Conservation (phyloP, 2,888 invertebrate species). For the Buathra laborator region DNA sequence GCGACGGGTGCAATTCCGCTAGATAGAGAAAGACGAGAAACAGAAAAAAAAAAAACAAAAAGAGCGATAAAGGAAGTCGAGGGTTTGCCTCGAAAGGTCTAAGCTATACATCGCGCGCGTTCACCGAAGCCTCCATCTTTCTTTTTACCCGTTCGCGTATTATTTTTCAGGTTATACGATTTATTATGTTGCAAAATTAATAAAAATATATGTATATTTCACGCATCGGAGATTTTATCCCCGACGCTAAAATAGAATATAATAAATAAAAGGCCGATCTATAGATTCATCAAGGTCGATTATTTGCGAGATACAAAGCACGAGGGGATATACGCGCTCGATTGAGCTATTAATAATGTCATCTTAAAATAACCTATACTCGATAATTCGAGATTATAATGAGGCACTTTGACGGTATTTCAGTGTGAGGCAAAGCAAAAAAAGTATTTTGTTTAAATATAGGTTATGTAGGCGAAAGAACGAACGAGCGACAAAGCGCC, state of each 20-base stretch:
- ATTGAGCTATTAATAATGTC: constrained; percentile 22
- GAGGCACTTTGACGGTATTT: background rate
- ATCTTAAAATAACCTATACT: background rate
- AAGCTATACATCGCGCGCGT: constrained; percentile 14
- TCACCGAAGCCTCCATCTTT: background rate
- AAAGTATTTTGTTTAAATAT: constrained; percentile 5
- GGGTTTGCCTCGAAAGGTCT: constrained; percentile 31
- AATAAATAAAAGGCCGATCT: background rate
- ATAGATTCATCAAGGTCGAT: background rate
- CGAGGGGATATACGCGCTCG: background rate
- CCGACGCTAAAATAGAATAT: background rate
- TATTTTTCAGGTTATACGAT: background rate
- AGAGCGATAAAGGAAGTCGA: constrained; percentile 38
- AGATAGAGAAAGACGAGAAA: constrained; percentile 29
- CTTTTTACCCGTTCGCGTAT: constrained; percentile 7
- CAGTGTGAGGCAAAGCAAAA: background rate
- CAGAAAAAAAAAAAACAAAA: background rate
- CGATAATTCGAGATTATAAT: constrained; percentile 19
- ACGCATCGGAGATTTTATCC: background rate
- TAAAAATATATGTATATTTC: background rate
- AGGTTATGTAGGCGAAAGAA: background rate
- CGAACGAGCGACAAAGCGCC: background rate
- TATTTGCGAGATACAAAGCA: background rate
- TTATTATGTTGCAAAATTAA: constrained; percentile 14
- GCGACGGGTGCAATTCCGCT: constrained; percentile 58